Percentiles rank a stretch among this genome's conserved stretches.
Conservation (phyloP, 1,140 invertebrate genomes). For the Drosophila obscura region DNA sequence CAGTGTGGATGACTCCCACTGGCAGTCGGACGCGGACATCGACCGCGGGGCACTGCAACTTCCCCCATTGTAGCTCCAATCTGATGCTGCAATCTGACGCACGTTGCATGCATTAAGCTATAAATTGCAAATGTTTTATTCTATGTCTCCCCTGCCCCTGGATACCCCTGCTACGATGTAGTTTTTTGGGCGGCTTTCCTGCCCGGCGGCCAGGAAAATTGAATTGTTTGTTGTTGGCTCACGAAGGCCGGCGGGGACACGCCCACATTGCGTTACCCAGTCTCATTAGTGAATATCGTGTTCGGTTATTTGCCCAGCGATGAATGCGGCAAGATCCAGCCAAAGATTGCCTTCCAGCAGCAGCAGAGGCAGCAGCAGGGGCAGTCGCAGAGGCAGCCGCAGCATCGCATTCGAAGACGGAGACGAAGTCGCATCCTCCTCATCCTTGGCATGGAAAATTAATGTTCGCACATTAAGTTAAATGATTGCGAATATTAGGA, state of each 20-base stretch:
- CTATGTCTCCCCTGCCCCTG: not conserved
- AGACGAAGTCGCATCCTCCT: constrained; percentile 29
- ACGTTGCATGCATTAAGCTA: constrained; percentile 76
- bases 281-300: constrained; percentile 79
- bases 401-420: constrained; percentile 3
- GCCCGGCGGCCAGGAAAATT: constrained; percentile 68
- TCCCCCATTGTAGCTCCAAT: constrained; percentile 42
- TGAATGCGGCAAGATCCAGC: constrained; percentile 45
- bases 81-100: constrained; percentile 68
- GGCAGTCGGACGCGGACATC: constrained; percentile 16
- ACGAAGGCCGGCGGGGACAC: constrained; percentile 58
- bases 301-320: constrained; percentile 69
- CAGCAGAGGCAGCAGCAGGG: constrained; percentile 6
- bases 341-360: constrained; percentile 37
- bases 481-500: constrained; percentile 82
- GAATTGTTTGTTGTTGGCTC: constrained; percentile 77
- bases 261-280: constrained; percentile 76
- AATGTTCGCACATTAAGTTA: constrained; percentile 79
- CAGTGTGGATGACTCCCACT: constrained; percentile 38
- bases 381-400: constrained; percentile 16
- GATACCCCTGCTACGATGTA: too few species aligned
- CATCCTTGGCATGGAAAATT: constrained; percentile 61
- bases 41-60: not conserved
- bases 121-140: constrained; percentile 73
- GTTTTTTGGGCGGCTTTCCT: constrained; percentile 45